Evolutionary conservation across 2,888 invertebrate species (phyloP), one percentile per base, ranked within the genome.

Genomic region (Mesorhabditis spiculigera): DNA sequence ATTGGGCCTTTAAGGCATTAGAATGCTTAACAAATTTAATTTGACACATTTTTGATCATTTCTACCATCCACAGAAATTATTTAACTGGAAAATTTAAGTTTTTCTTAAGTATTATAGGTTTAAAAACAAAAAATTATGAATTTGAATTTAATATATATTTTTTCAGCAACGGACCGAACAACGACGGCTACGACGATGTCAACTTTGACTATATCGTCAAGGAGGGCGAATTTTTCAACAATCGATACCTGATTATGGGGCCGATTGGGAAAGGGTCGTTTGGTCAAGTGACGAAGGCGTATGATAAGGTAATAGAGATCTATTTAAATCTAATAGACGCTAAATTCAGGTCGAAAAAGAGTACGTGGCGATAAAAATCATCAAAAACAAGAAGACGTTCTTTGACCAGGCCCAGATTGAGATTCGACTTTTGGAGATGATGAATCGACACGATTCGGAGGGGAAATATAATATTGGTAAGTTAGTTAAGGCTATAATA

Each of bases 341-440:
- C n/a, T n/a, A n/a, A n/a, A n/a, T n/a, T 28, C 3, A 50, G 58
- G 58, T 50, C 87, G 96, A 97, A 88, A 93, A 95, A 89, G 94
- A 94, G 89, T 93, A 95, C 89, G 98, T 99, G 88, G 98, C 98
- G 87, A 95, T 99, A 89, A 99, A 99, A 90, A 98, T 99, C 88
- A 99, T 99, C 89, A 99, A 99, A 90, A 99, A 99, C 91, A 98
- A 97, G 90, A 97, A 97, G 91, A 96, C 98, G 87, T 99, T 99
- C 91, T 92, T 97, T 88, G 96, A 97, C 89, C 98, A 99, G 91
- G 98, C 98, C 89, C 97, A 97, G 91, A 98, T 99, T 89, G 98
- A 99, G 91, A 97, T 99, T 87, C 94, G 94, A 89, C 91, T 99
- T 88, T 90, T 99, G 88, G 96, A 99, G 90, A 93, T 97, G 92